These are phyloP conservation scores for Theristicus caerulescens DNA, from an alignment of 2,113 vertebrate genomes.

Conservation along the genomic window DNA sequence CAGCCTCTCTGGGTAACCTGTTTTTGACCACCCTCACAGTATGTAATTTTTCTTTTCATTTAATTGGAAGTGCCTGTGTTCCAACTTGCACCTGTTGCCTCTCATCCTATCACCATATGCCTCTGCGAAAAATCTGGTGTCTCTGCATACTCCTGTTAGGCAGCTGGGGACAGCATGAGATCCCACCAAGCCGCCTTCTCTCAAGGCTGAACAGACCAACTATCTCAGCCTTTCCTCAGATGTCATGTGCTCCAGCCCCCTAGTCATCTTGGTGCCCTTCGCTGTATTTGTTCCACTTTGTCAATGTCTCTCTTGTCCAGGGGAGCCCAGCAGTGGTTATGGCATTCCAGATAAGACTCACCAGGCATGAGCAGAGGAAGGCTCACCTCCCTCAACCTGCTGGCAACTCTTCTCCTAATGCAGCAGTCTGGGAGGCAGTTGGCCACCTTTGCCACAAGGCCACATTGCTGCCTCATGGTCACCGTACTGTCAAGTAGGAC, in stretches of 20 bases:
- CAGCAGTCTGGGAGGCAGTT: background rate
- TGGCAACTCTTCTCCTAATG: background rate
- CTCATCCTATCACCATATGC: rapidly evolving
- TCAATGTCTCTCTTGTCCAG: background rate
- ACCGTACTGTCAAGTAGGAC: background rate
- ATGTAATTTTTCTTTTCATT: background rate
- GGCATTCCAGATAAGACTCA: background rate
- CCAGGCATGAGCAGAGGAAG: background rate
- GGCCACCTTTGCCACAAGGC: background rate
- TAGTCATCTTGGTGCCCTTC: background rate
- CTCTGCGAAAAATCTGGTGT: background rate
- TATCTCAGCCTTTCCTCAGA: background rate
- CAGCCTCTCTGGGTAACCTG: background rate
- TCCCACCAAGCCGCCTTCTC: rapidly evolving
- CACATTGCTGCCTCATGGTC: background rate
- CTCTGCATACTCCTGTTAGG: background rate
- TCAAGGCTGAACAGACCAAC: background rate
- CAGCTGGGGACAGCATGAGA: background rate
- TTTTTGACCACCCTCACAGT: background rate
- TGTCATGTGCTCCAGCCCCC: rapidly evolving
- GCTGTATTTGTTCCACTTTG: background rate
- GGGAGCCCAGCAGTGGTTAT: rapidly evolving
- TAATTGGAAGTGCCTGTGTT: background rate
- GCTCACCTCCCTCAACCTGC: background rate
- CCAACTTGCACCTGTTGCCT: background rate